A percentile compares a stretch with the other conserved stretches of the same genome.
These are phyloP conservation scores for Euplexia lucipara DNA, from an alignment of 2,888 invertebrate genomes.

Conservation along the genomic window DNA sequence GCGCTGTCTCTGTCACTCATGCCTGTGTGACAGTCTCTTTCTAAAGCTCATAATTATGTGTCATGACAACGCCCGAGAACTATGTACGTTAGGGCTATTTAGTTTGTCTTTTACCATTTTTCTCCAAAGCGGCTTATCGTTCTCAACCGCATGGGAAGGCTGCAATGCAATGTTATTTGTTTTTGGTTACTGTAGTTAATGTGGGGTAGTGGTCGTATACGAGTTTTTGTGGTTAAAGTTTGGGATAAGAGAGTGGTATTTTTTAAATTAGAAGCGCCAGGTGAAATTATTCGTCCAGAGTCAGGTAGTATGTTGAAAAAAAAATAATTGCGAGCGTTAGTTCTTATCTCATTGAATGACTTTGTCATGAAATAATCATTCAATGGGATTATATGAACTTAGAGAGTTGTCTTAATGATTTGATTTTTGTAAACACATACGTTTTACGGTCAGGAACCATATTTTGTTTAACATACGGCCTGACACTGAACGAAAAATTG, in stretches of 20 bases:
- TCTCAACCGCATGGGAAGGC: slow-evolving; percentile 61
- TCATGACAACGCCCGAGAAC: slow-evolving; percentile 24
- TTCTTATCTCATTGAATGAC: too few relatives aligned
- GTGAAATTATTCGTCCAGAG: too few relatives aligned
- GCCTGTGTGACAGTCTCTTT: not conserved
- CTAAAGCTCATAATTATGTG: slow-evolving; percentile 16
- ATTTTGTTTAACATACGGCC: too few relatives aligned
- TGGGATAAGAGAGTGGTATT: not conserved
- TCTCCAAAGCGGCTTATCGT: slow-evolving; percentile 62
- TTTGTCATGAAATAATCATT: too few relatives aligned
- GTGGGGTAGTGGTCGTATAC: not conserved
- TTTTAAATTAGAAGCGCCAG: too few relatives aligned
- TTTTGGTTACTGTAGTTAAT: slow-evolving; percentile 19
- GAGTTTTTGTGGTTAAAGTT: not conserved
- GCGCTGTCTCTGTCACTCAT: not conserved
- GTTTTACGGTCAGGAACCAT: too few relatives aligned
- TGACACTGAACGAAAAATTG: too few relatives aligned
- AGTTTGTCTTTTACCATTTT: slow-evolving; percentile 60
- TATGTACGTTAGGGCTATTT: slow-evolving; percentile 33
- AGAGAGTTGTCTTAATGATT: too few relatives aligned
- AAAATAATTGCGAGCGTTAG: too few relatives aligned
- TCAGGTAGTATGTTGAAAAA: too few relatives aligned
- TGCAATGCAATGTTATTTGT: slow-evolving; percentile 57
- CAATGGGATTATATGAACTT: too few relatives aligned
- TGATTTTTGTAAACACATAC: too few relatives aligned